Evolutionary conservation across 2,113 vertebrate species (phyloP).

Genomic region (Sphyrna mokarran): DNA sequence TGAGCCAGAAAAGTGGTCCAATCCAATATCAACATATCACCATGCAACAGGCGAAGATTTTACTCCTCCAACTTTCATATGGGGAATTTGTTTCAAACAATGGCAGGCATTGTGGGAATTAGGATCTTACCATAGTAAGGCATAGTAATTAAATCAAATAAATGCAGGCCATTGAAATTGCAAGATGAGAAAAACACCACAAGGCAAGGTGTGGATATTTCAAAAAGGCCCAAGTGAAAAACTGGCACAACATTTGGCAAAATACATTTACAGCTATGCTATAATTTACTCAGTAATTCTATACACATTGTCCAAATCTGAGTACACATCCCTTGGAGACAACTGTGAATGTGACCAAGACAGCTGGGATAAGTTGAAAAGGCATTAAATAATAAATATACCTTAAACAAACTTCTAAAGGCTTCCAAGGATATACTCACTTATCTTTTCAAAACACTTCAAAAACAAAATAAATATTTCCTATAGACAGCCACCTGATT

Average conservation of each 20-base stretch:
- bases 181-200: not conserved
- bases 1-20: not conserved
- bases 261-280: not conserved
- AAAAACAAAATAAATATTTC: not conserved
- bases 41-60: not conserved
- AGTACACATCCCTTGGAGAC: not conserved
- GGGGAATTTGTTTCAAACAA: not conserved
- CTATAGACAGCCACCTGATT: not conserved
- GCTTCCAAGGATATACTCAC: not conserved
- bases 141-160: not conserved
- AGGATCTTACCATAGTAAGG: not conserved
- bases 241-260: not conserved
- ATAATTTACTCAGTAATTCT: not conserved
- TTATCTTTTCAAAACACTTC: not conserved
- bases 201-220: not conserved
- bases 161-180: not conserved
- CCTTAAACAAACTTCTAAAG: not conserved
- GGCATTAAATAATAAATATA: not conserved
- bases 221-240: not conserved
- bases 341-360: conserved; percentile 9
- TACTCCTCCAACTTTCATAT: not conserved
- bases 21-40: not conserved
- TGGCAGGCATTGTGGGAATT: not conserved
- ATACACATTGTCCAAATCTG: not conserved
- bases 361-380: not conserved